These are phyloP conservation scores for Pao palembangensis DNA, from an alignment of 2,113 vertebrate genomes.

Conservation along the genomic window DNA sequence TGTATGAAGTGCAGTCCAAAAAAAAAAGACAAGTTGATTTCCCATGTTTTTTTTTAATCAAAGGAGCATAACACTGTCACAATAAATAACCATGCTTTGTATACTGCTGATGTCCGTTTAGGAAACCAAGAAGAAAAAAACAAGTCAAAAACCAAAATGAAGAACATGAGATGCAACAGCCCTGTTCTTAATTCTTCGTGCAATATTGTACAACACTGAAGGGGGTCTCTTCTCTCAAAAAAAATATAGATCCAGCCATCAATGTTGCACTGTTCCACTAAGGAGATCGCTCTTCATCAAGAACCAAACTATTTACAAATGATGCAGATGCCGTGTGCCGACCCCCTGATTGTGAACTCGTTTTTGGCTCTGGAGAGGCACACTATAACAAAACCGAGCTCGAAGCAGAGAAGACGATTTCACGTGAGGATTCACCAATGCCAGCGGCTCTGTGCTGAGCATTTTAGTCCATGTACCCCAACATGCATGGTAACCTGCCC, in stretches of 20 bases:
- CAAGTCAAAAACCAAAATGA: slow-evolving; percentile 48
- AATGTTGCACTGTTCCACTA: slow-evolving; percentile 67
- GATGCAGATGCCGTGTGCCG: slow-evolving; percentile 11
- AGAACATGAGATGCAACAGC: slow-evolving; percentile 55
- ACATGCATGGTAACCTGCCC: slow-evolving; percentile 20
- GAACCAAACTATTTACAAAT: slow-evolving; percentile 61
- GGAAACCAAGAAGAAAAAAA: slow-evolving; percentile 37
- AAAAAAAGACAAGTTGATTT: slow-evolving; percentile 8
- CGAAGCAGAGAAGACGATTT: neutral
- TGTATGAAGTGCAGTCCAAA: neutral
- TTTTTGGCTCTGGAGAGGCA: slow-evolving; percentile 9
- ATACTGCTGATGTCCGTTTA: slow-evolving; percentile 56
- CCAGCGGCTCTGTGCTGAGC: slow-evolving; percentile 8
- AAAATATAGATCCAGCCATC: slow-evolving; percentile 68
- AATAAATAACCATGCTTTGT: slow-evolving; percentile 82
- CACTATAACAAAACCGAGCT: slow-evolving; percentile 2
- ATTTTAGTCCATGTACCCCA: slow-evolving; percentile 37
- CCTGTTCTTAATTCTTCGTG: slow-evolving; percentile 58
- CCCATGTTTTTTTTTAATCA: slow-evolving; percentile 69
- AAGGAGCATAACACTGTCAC: slow-evolving; percentile 79
- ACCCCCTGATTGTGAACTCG: slow-evolving; percentile 3
- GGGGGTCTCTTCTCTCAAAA: slow-evolving; percentile 32
- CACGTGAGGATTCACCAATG: slow-evolving; percentile 11
- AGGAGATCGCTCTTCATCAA: slow-evolving; percentile 47
- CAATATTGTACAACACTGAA: slow-evolving; percentile 62